Conservation (phyloP, 2,113 vertebrate species). For the Cyanoderma ruficeps region DNA sequence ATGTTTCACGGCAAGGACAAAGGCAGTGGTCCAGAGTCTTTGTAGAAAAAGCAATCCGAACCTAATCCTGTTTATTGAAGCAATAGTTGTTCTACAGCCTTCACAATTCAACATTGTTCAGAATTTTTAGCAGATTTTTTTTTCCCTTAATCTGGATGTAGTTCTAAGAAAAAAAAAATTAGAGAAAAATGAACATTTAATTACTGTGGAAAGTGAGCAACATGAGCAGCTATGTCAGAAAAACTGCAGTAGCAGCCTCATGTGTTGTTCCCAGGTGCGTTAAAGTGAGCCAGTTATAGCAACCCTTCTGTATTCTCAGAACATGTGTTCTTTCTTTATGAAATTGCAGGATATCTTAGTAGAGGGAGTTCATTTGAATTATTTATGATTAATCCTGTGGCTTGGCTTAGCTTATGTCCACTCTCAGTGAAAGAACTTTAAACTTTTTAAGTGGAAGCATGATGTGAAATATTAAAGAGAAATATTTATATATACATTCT, state of each 20-base stretch:
- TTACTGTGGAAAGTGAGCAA: constrained; percentile 9
- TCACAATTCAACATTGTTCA: not conserved
- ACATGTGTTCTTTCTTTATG: constrained; percentile 25
- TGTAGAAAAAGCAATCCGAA: constrained; percentile 42
- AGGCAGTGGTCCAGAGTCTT: not conserved
- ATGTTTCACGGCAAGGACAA: not conserved
- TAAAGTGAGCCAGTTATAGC: constrained; percentile 42
- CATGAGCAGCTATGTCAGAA: constrained; percentile 8
- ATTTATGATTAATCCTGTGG: constrained; percentile 43
- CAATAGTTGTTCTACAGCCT: not conserved
- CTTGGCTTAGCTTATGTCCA: constrained; percentile 38
- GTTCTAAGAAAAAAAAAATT: not conserved
- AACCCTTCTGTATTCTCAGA: constrained; percentile 28
- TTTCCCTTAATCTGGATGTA: not conserved
- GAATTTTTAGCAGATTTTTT: not conserved
- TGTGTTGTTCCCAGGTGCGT: not conserved
- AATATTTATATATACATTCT: constrained; percentile 39
- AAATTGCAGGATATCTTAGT: constrained; percentile 4
- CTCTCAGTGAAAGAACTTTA: constrained; percentile 3
- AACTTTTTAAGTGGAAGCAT: constrained; percentile 32
- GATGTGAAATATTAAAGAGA: constrained; percentile 61
- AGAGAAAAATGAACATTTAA: not conserved
- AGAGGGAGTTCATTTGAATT: constrained; percentile 27
- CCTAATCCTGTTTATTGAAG: constrained; percentile 56
- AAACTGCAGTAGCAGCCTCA: constrained; percentile 16